Conservation (phyloP, 2,888 invertebrate genomes). For the Thymelicus lineola region DNA sequence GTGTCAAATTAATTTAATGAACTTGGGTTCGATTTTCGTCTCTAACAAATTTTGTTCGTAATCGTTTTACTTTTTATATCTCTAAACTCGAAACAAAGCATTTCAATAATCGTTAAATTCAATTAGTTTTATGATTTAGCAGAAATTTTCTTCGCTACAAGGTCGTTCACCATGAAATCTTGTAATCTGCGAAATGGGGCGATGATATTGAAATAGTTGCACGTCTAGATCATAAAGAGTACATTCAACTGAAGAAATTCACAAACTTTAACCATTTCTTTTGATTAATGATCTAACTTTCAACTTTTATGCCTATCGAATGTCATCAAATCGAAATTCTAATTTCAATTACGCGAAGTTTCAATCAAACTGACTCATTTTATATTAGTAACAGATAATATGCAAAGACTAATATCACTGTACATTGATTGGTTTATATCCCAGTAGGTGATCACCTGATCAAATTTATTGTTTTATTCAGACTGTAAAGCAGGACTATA, state of each 20-base stretch:
- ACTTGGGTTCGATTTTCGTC: too few relatives aligned
- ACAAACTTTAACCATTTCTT: not conserved
- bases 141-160: slow-evolving; percentile 18
- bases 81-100: not conserved
- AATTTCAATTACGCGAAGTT: not conserved
- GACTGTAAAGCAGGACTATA: too few relatives aligned
- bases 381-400: not conserved
- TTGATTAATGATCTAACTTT: slow-evolving; percentile 4
- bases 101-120: slow-evolving; percentile 23
- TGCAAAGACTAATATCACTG: not conserved
- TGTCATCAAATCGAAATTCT: not conserved
- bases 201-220: slow-evolving; percentile 12
- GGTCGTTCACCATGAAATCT: slow-evolving; percentile 25
- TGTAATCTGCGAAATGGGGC: slow-evolving; percentile 1
- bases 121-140: slow-evolving; percentile 24
- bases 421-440: not conserved
- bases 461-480: not conserved
- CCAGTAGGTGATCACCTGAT: not conserved
- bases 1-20: too few relatives aligned
- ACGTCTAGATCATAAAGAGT: slow-evolving; percentile 13
- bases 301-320: not conserved
- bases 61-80: too few relatives aligned
- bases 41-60: too few relatives aligned
- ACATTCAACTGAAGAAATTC: slow-evolving; percentile 24
- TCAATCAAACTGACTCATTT: slow-evolving; percentile 1